Percentiles rank a stretch among this genome's conserved stretches.
These are phyloP conservation scores for Teleiodes luculella DNA, from an alignment of 2,888 invertebrate species.

Conservation along the genomic window DNA sequence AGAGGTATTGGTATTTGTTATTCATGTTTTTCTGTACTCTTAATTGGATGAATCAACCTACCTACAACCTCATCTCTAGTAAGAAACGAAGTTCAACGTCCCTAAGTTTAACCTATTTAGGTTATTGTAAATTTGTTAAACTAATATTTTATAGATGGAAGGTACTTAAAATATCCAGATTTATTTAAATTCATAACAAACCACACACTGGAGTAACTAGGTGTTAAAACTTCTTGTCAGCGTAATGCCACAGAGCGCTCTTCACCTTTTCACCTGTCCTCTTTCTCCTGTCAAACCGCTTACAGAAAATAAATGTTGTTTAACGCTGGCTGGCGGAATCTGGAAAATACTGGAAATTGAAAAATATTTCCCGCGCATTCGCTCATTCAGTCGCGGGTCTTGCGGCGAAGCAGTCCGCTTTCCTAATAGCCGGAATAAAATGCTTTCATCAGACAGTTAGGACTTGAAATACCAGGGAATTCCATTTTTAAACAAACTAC, in stretches of 20 bases:
- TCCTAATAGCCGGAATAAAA: slow-evolving; percentile 5
- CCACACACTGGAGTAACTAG: not conserved
- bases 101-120: too few species aligned
- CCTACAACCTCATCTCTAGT: too few species aligned
- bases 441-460: slow-evolving; percentile 4
- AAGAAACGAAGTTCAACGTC: too few species aligned
- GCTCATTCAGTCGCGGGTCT: slow-evolving; percentile 37
- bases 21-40: too few species aligned
- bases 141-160: too few species aligned
- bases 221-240: not conserved
- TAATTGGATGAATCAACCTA: too few species aligned
- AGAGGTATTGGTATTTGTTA: too few species aligned
- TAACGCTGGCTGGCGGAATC: slow-evolving; percentile 37
- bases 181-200: too few species aligned
- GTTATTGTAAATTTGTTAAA: too few species aligned
- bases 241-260: not conserved
- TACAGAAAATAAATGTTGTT: slow-evolving; percentile 47
- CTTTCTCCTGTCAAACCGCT: slow-evolving; percentile 32
- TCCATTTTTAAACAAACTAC: not conserved
- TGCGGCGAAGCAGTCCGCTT: slow-evolving; percentile 27
- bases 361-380: slow-evolving; percentile 52
- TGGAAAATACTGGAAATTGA: slow-evolving; percentile 46
- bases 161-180: too few species aligned
- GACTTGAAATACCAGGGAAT: slow-evolving; percentile 1
- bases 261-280: slow-evolving; percentile 30